A percentile compares a stretch with the other conserved stretches of the same genome.
Conservation (phyloP, 2,797 vertebrate species). For the Odontamblyopus rebecca region DNA sequence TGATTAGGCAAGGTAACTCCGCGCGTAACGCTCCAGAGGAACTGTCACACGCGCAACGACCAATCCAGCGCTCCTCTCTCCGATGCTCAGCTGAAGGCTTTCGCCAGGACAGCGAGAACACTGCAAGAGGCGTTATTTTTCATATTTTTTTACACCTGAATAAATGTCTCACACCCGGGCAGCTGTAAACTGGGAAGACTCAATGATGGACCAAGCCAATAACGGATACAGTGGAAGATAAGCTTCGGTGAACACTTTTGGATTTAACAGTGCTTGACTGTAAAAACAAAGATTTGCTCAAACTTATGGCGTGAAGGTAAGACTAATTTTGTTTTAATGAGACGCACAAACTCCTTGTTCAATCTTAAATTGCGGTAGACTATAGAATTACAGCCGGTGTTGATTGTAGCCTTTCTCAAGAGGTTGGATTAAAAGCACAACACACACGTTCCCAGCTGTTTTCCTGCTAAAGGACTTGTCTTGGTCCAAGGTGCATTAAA, state of each 20-base stretch:
- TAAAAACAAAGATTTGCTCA: slow-evolving; percentile 50
- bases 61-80: slow-evolving; percentile 11
- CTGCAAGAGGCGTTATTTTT: slow-evolving; percentile 11
- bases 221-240: slow-evolving; percentile 45
- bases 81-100: slow-evolving; percentile 12
- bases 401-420: slow-evolving; percentile 1
- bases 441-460: background rate
- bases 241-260: slow-evolving; percentile 58
- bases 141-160: background rate
- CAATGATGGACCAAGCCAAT: slow-evolving; percentile 51
- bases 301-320: slow-evolving; percentile 84
- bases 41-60: slow-evolving; percentile 36
- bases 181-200: slow-evolving; percentile 33
- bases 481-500: slow-evolving; percentile 24
- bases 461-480: background rate
- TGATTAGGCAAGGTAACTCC: slow-evolving; percentile 61
- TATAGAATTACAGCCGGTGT: background rate
- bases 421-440: background rate
- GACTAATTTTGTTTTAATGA: slow-evolving; percentile 16
- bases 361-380: background rate
- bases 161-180: slow-evolving; percentile 43
- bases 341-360: slow-evolving; percentile 25
- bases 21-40: slow-evolving; percentile 65
- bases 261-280: slow-evolving; percentile 62
- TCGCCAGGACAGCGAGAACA: background rate